Conservation (phyloP, 2,888 invertebrate species). For the Drosophila imparisetae region DNA sequence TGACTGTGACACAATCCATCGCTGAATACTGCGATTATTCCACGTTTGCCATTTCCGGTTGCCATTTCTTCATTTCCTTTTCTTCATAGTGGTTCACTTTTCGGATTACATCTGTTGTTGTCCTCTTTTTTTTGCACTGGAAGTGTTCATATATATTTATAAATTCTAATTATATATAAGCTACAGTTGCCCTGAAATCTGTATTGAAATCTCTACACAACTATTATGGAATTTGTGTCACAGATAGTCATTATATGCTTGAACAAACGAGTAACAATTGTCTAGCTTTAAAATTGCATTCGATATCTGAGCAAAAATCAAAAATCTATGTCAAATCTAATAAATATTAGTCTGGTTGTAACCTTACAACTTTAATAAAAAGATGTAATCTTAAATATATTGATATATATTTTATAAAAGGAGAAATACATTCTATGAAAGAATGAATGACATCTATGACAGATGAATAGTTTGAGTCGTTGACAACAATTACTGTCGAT, state of each 20-base stretch:
- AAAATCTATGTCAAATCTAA: neutral
- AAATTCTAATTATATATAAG: neutral
- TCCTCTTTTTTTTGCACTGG: neutral
- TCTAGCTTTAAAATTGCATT: neutral
- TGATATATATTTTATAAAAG: neutral
- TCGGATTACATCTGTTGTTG: slow-evolving; percentile 31
- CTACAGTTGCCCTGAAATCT: neutral
- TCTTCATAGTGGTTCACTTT: slow-evolving; percentile 17
- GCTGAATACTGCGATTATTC: slow-evolving; percentile 3
- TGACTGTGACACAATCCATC: slow-evolving; percentile 66
- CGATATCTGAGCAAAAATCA: neutral
- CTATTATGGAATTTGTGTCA: neutral
- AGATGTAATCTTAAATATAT: neutral
- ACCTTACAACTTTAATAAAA: neutral
- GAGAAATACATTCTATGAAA: neutral
- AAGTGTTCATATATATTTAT: neutral
- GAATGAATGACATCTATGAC: too few species aligned
- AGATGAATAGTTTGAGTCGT: neutral
- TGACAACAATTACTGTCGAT: neutral
- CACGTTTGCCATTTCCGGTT: slow-evolving; percentile 10
- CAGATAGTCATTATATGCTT: neutral
- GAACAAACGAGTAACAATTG: neutral
- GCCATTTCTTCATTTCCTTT: slow-evolving; percentile 34
- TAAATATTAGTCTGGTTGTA: neutral
- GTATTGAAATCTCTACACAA: neutral